phyloP scores from a whole-genome alignment of 1,140 invertebrate species.

The Chymomyza costata region DNA sequence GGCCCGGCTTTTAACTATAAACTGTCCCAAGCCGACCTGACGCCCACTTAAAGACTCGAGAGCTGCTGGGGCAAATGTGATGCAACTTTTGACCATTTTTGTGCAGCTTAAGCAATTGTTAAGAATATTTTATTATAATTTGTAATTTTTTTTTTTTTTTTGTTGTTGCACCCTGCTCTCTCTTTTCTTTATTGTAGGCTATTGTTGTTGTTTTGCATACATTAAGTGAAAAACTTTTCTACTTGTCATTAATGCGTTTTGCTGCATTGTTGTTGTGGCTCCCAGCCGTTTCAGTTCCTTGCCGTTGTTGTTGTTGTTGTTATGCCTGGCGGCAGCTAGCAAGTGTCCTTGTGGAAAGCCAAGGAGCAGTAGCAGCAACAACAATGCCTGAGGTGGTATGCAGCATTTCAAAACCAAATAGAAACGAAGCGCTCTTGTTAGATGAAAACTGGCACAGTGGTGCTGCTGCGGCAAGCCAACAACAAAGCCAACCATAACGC shows the following conservation, averaged over 20 bases:
- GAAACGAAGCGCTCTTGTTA: not conserved
- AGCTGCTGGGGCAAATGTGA: not conserved
- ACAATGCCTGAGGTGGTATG: conserved; percentile 2
- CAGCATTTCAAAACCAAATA: no score
- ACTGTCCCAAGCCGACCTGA: conserved; percentile 41
- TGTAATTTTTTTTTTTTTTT: not conserved
- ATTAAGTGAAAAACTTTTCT: conserved; percentile 70
- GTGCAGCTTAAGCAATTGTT: conserved; percentile 1
- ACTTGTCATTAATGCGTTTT: conserved; percentile 72
- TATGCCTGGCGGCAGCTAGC: conserved; percentile 35
- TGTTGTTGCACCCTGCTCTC: not conserved
- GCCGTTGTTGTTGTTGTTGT: conserved; percentile 27
- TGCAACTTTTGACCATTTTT: conserved; percentile 5
- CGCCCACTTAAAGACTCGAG: no score
- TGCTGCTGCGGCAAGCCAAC: conserved; percentile 14
- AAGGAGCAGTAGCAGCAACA: conserved; percentile 8
- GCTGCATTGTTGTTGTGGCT: conserved; percentile 43
- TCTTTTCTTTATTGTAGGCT: conserved; percentile 1
- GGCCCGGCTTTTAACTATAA: not conserved
- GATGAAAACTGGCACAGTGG: conserved; percentile 10
- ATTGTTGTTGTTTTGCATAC: conserved; percentile 49
- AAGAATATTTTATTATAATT: no score
- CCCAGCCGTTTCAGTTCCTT: not conserved
- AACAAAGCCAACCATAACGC: conserved; percentile 17
- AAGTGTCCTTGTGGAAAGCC: conserved; percentile 39